A percentile compares a stretch with the other conserved stretches of the same genome.
Evolutionary conservation across 2,113 vertebrate species (phyloP).

Genomic region (Xiphias gladius): DNA sequence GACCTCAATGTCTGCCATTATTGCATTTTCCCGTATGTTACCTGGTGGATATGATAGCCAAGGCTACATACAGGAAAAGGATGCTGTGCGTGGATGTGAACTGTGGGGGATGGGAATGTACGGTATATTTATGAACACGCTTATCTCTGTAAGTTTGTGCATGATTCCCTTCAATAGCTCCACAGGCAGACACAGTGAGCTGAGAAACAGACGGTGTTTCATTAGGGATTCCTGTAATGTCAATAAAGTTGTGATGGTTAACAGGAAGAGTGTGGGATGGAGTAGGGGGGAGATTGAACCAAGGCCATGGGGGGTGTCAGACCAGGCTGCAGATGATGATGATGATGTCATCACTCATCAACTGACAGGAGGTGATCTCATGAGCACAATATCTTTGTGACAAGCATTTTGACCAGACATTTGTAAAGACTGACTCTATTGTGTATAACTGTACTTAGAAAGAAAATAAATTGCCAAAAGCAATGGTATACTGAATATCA

Average conservation of each 20-base stretch:
- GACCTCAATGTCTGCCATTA: constrained; percentile 29
- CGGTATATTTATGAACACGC: constrained; percentile 48
- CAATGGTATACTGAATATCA: too few relatives aligned
- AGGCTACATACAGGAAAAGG: constrained; percentile 63
- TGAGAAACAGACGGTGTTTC: constrained; percentile 78
- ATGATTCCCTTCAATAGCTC: constrained; percentile 52
- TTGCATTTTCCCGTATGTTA: constrained; percentile 63
- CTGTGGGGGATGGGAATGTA: constrained; percentile 37
- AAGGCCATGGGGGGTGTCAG: constrained; percentile 73
- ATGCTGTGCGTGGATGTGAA: constrained; percentile 18
- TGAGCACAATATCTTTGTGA: background rate
- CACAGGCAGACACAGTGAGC: constrained; percentile 40
- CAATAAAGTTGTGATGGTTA: constrained; percentile 83
- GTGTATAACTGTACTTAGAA: background rate
- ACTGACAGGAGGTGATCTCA: constrained; percentile 25
- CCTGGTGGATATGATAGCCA: constrained; percentile 30
- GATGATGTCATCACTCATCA: constrained; percentile 46
- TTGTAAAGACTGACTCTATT: background rate
- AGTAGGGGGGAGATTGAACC: constrained; percentile 43
- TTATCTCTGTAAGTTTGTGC: constrained; percentile 39
- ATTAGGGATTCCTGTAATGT: constrained; percentile 87
- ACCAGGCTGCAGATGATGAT: constrained; percentile 42
- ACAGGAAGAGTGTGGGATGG: constrained; percentile 84
- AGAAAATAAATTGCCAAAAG: background rate
- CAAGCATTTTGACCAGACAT: constrained; percentile 1